Evolutionary conservation across 2,888 invertebrate species (phyloP).

Genomic region (Cylloceria caligata): DNA sequence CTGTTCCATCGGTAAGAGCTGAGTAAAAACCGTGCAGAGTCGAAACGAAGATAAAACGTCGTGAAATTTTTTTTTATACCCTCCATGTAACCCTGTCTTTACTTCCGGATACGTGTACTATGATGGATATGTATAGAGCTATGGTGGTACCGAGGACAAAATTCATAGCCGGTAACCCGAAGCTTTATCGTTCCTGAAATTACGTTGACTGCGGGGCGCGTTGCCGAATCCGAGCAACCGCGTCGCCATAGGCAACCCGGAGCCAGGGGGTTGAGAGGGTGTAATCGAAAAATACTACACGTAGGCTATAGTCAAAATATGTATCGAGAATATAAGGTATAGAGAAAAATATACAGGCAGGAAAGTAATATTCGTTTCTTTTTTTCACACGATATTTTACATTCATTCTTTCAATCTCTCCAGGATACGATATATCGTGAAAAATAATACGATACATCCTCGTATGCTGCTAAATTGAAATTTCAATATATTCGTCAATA

Average conservation of each 20-base stretch:
- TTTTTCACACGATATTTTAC: neutral
- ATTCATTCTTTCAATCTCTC: slow-evolving; percentile 14
- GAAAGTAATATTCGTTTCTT: neutral
- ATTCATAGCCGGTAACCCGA: slow-evolving; percentile 18
- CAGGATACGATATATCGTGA: neutral
- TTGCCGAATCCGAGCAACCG: slow-evolving; percentile 2
- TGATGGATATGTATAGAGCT: neutral
- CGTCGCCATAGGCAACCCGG: slow-evolving; percentile 62
- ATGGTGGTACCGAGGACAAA: slow-evolving; percentile 9
- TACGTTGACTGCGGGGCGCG: slow-evolving; percentile 32
- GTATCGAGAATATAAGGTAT: slow-evolving; percentile 1
- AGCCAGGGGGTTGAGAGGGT: slow-evolving; percentile 38
- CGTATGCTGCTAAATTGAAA: neutral
- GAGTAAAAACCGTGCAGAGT: neutral
- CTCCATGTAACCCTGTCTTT: neutral
- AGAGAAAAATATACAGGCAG: slow-evolving; percentile 2
- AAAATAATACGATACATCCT: neutral
- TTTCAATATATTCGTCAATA: neutral
- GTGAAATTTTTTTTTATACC: slow-evolving; percentile 5
- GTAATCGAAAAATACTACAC: slow-evolving; percentile 33
- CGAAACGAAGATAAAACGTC: slow-evolving; percentile 11
- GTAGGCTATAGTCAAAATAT: slow-evolving; percentile 10
- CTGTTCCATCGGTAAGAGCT: neutral
- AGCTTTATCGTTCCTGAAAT: slow-evolving; percentile 35
- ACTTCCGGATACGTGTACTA: neutral